Base-by-base conservation (phyloP, 1,140 invertebrate genomes). In the Macrobrachium rosenbergii region DNA sequence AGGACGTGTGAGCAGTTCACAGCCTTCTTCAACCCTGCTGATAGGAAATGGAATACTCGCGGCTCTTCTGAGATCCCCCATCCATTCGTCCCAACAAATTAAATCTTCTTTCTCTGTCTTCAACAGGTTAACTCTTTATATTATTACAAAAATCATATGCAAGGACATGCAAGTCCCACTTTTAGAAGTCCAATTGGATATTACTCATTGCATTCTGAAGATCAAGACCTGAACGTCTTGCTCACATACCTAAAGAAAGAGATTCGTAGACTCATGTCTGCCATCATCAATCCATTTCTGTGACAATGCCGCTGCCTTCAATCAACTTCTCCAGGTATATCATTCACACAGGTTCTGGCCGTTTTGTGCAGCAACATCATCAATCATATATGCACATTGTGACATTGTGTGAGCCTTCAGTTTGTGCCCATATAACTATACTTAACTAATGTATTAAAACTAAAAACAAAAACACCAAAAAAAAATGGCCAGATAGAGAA, bases 381-480 rank as follows among this genome's bases (percentile, higher is more conserved):
- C 60, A 58, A 72, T 16, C 69, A 63, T 23, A 77, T 77, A 58
- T 45, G 11, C n/a, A 77, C 52, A 77, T 45, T 37, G 72, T 45
- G n/a, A 28, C 19, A 73, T 28, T 37, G 83, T 69, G 76, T 85
- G 83, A 85, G 83, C 75, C 83, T 78, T 85, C 75, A 78, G 78
- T 87, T 63, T 87, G 85, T 87, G 85, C 85, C 78, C 67, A 52
- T 69, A 63, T 43, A 73, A 81, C 64, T 72, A 59, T 67, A 21
- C 69, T 79, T 87, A 81, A 79, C 78, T 64, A 17, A 87, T 76
- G 63, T 87, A 45, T 58, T 72, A 86, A 69, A 37, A 86, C 77
- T 59, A 64, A 72, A 59, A 76, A 76, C n/a, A 43, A 37, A 59
- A 58, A 76, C 60, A 63, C 16, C 63, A 37, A 43, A 79, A 86